A percentile compares a stretch with the other conserved stretches of the same genome.
Conservation (phyloP, 2,797 vertebrate genomes). For the Echeneis naucrates region DNA sequence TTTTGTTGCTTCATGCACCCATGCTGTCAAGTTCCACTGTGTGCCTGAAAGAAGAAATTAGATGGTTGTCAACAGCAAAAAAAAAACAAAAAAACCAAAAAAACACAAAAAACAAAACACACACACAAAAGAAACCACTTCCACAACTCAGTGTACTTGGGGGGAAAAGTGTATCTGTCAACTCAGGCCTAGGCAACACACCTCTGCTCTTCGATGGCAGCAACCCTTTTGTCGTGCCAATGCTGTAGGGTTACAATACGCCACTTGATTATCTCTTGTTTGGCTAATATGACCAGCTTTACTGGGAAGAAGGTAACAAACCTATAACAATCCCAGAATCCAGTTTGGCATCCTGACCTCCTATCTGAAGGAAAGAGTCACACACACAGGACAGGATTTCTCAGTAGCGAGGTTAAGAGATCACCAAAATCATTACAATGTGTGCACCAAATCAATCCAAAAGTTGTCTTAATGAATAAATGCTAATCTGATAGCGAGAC, state of each 20-base stretch:
- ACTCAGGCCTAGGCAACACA: constrained; percentile 40
- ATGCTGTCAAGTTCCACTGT: constrained; percentile 48
- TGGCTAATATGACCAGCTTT: not conserved
- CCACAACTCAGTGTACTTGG: constrained; percentile 34
- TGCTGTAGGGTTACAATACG: constrained; percentile 41
- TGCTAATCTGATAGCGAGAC: too few species aligned
- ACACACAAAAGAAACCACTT: too few species aligned
- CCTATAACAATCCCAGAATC: not conserved
- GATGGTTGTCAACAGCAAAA: constrained; percentile 35
- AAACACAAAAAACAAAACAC: too few species aligned
- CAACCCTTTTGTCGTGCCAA: constrained; percentile 28
- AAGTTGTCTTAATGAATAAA: not conserved
- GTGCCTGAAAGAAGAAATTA: constrained; percentile 63
- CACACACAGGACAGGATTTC: not conserved
- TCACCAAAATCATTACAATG: not conserved
- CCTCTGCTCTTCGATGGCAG: constrained; percentile 42
- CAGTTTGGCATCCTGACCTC: constrained; percentile 18
- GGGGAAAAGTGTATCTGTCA: constrained; percentile 43
- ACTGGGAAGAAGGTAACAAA: not conserved
- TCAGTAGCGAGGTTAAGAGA: not conserved
- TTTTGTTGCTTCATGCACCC: constrained; percentile 54
- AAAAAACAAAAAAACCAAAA: constrained; percentile 18
- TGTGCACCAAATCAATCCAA: not conserved
- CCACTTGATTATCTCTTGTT: constrained; percentile 10
- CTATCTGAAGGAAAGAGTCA: not conserved